These are phyloP conservation scores for Lasioglossum lativentre DNA, from an alignment of 2,888 invertebrate genomes.

Conservation along the genomic window DNA sequence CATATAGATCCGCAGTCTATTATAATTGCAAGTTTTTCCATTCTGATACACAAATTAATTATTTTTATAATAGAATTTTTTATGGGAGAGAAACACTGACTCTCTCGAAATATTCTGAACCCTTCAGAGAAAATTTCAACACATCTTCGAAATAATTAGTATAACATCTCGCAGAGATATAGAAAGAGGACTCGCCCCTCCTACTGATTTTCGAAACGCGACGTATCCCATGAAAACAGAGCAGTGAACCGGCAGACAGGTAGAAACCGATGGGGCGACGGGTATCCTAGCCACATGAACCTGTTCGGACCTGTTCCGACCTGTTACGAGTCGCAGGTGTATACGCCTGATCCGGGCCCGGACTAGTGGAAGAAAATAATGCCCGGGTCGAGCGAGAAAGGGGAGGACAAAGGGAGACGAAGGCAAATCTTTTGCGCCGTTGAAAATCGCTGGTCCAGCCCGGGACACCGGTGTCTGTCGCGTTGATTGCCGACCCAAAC, in stretches of 20 bases:
- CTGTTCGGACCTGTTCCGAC: constrained; percentile 75
- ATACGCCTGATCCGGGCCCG: constrained; percentile 65
- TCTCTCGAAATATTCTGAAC: too few species aligned
- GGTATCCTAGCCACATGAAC: constrained; percentile 75
- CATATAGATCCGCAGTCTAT: too few species aligned
- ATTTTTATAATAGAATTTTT: neutral
- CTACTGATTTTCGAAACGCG: constrained; percentile 25
- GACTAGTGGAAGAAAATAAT: constrained; percentile 73
- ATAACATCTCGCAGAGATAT: too few species aligned
- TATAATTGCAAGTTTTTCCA: too few species aligned
- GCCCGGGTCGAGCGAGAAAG: constrained; percentile 64
- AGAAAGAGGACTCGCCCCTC: neutral
- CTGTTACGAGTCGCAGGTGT: constrained; percentile 82
- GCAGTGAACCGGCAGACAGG: constrained; percentile 45
- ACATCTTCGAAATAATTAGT: neutral
- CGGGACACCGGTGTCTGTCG: constrained; percentile 33
- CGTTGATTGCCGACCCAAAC: constrained; percentile 7
- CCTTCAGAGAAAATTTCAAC: too few species aligned
- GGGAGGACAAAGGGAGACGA: constrained; percentile 65
- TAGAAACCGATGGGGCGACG: constrained; percentile 43
- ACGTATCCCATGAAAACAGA: constrained; percentile 43
- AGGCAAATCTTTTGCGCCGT: constrained; percentile 70
- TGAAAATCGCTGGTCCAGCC: constrained; percentile 55
- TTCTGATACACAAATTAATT: neutral
- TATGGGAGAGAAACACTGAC: too few species aligned